Evolutionary conservation across 2,113 vertebrate genomes (phyloP).

Genomic region (Carlito syrichta): DNA sequence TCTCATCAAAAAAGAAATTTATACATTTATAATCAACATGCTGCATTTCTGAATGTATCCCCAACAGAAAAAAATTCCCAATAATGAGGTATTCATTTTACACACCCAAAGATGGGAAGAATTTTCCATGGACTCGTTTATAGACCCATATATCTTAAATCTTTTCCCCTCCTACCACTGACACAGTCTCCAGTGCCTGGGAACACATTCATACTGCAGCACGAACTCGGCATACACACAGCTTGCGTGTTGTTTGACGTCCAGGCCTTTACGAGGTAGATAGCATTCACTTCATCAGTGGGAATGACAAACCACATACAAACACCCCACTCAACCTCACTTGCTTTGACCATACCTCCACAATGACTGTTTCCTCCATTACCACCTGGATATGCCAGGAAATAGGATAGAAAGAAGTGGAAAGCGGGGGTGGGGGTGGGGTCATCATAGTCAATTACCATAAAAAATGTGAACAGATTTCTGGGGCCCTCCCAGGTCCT

Average conservation of each 20-base stretch:
- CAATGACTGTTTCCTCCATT: not conserved
- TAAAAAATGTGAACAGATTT: not conserved
- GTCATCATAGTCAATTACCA: not conserved
- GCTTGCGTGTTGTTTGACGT: not conserved
- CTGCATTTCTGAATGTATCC: not conserved
- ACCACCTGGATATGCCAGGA: not conserved
- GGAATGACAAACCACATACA: not conserved
- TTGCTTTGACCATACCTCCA: not conserved
- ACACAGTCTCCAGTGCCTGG: not conserved
- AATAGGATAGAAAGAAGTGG: not conserved
- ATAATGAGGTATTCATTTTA: not conserved
- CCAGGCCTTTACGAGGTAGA: not conserved
- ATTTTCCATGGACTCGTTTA: not conserved
- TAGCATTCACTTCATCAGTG: not conserved
- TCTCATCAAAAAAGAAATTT: not conserved
- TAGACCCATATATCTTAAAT: not conserved
- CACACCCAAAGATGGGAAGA: not conserved
- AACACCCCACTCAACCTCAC: not conserved
- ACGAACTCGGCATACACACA: not conserved
- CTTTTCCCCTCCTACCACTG: not conserved
- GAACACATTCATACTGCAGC: not conserved
- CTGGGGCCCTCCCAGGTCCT: not conserved
- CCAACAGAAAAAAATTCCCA: not conserved
- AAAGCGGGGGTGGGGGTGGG: not conserved
- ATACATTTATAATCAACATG: not conserved